Evolutionary conservation across 2,113 vertebrate species (phyloP), one percentile per base, ranked within the genome.

Genomic region (Saccopteryx leptura): DNA sequence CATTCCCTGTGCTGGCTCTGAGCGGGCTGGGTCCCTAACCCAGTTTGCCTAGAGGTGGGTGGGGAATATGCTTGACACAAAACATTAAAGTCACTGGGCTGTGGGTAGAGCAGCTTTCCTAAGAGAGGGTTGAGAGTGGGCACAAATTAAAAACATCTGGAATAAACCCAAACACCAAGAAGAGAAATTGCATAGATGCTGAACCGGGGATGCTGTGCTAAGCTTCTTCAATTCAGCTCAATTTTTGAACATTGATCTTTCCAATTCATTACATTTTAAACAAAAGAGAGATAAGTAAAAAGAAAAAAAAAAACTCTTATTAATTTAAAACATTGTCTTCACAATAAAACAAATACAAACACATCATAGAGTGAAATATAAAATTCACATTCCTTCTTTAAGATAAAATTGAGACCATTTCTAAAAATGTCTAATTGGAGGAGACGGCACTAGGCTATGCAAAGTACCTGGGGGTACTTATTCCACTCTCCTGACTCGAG

Each of bases 101-200:
- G 2, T 89, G 21, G 21, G 13, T n/a, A 15, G 58, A 93, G 9
- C 24, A 46, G 23, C 23, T 93, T 85, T 88, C 33, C 58, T 90
- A 61, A 31, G 39, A 71, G 21, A 69, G 2, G 5, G 15, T 21
- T 60, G 19, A 71, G 17, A 2, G 0, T 24, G 4, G 9, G n/a
- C 61, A 58, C 76, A n/a, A 85, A 89, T 63, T 63, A 69, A 97
- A 95, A 93, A 39, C 0, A 80, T 33, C 74, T 71, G 46, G 28
- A 89, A 95, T 89, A 93, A 96, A 95, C 46, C 58, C 28, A 93
- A 78, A 94, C 10, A 26, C 39, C 56, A 81, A 65, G 52, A 61
- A 90, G 28, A 86, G 8, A 94, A 88, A 86, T 78, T 39, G 50
- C 26, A 28, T 2, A 92, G 61, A 74, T 50, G 68, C 46, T 15